Percentiles rank a stretch among this genome's conserved stretches.
Evolutionary conservation across 1,140 invertebrate species (phyloP).

Genomic region (Drosophila sp.): DNA sequence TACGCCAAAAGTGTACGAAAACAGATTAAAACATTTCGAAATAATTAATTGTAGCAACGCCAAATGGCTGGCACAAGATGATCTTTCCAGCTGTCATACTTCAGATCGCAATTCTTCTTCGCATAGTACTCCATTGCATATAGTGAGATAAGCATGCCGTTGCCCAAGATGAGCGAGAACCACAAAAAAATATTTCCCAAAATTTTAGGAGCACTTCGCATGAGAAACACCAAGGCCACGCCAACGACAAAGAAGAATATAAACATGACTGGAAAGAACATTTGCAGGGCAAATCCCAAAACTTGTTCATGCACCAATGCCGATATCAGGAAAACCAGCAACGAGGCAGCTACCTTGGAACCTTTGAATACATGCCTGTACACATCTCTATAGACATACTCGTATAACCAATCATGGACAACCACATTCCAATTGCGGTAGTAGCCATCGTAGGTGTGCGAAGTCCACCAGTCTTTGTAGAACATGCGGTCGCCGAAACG

Average conservation of each 20-base stretch:
- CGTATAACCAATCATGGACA: conserved; percentile 97
- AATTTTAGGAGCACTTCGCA: conserved; percentile 84
- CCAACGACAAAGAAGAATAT: conserved; percentile 87
- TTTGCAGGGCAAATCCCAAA: conserved; percentile 89
- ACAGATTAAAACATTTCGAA: conserved; percentile 42
- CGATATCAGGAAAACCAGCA: conserved; percentile 87
- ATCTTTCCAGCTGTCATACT: conserved; percentile 50
- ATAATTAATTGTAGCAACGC: conserved; percentile 83
- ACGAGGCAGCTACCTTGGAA: conserved; percentile 84
- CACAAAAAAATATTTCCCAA: conserved; percentile 92
- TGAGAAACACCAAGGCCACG: conserved; percentile 85
- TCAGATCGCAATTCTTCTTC: conserved; percentile 87
- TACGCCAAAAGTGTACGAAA: conserved; percentile 58
- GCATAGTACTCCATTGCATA: conserved; percentile 95
- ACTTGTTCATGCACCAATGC: conserved; percentile 94
- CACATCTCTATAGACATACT: conserved; percentile 95
- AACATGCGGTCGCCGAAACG: conserved; percentile 93
- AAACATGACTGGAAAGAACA: conserved; percentile 94
- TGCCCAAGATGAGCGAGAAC: conserved; percentile 90
- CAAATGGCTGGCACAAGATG: conserved; percentile 82
- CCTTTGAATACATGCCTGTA: conserved; percentile 85
- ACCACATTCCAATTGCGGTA: conserved; percentile 97
- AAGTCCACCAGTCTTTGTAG: conserved; percentile 98
- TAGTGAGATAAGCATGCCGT: conserved; percentile 89
- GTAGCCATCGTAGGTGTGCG: conserved; percentile 90